A percentile compares a stretch with the other conserved stretches of the same genome.
phyloP scores from a whole-genome alignment of 2,797 vertebrate species.

The Enteromius afrohamiltoni region DNA sequence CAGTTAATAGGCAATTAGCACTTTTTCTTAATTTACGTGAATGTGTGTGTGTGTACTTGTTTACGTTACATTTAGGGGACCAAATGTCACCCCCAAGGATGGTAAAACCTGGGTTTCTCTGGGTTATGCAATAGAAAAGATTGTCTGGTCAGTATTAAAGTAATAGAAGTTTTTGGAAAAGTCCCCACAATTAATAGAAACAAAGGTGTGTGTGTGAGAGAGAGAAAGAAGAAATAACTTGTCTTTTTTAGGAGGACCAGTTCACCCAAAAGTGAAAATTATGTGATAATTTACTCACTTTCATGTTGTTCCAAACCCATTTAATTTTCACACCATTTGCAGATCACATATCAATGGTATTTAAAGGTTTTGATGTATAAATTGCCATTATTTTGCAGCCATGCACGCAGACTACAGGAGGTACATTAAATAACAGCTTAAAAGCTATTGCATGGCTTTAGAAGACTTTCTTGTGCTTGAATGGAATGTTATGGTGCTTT shows the following conservation, averaged over 20 bases:
- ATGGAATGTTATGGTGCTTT: neutral
- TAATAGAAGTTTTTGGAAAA: too few species aligned
- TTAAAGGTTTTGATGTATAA: neutral
- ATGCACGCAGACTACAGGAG: neutral
- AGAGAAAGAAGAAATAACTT: neutral
- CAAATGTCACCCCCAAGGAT: too few species aligned
- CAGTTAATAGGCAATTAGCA: neutral
- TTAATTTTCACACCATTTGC: neutral
- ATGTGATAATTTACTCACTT: neutral
- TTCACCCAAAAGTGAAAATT: neutral
- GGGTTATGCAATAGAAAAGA: too few species aligned
- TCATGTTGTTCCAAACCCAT: neutral
- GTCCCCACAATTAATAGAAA: too few species aligned
- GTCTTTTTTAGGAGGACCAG: neutral
- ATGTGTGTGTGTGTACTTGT: neutral
- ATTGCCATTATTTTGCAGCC: neutral
- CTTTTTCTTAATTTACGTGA: neutral
- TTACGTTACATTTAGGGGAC: too few species aligned
- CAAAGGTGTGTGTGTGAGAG: neutral
- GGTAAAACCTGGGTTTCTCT: too few species aligned
- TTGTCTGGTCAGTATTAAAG: too few species aligned
- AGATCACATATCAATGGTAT: neutral
- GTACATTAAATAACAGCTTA: too few species aligned
- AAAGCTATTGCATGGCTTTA: slow-evolving; percentile 9
- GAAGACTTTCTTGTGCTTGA: neutral